A percentile compares a stretch with the other conserved stretches of the same genome.
Evolutionary conservation across 2,888 invertebrate genomes (phyloP).

Genomic region (Bibio marci): DNA sequence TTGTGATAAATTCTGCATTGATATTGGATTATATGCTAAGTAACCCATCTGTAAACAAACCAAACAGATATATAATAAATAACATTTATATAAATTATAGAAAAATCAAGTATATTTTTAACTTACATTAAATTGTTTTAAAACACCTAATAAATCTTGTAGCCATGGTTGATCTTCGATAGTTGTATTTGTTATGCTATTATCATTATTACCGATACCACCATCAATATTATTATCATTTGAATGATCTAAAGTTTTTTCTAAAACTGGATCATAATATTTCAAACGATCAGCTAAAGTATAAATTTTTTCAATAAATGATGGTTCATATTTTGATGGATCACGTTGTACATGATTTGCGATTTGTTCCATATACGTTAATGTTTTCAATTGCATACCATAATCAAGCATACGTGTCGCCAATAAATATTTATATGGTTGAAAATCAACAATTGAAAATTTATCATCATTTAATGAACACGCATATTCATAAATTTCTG

Average conservation of each 20-base stretch:
- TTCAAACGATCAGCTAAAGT: slow-evolving; percentile 43
- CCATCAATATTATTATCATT: slow-evolving; percentile 18
- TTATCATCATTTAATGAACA: slow-evolving; percentile 57
- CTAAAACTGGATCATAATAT: slow-evolving; percentile 44
- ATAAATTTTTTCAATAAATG: slow-evolving; percentile 35
- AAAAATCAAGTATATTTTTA: background rate
- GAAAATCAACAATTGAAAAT: slow-evolving; percentile 55
- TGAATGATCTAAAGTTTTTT: slow-evolving; percentile 22
- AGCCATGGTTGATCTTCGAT: slow-evolving; percentile 26
- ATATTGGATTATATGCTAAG: background rate
- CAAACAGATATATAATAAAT: background rate
- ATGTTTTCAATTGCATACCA: slow-evolving; percentile 62
- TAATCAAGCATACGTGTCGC: slow-evolving; percentile 60
- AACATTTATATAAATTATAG: background rate
- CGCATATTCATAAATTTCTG: slow-evolving; percentile 91
- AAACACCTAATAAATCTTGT: slow-evolving; percentile 21
- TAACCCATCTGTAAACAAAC: background rate
- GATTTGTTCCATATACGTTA: slow-evolving; percentile 70
- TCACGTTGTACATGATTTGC: slow-evolving; percentile 45
- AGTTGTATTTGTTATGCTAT: slow-evolving; percentile 11
- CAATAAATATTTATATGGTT: slow-evolving; percentile 71
- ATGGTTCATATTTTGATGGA: slow-evolving; percentile 33
- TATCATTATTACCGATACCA: slow-evolving; percentile 13
- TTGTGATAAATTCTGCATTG: background rate
- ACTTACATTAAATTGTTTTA: slow-evolving; percentile 13